These are phyloP conservation scores for Oligia strigilis DNA, from an alignment of 2,888 invertebrate genomes.

Conservation along the genomic window DNA sequence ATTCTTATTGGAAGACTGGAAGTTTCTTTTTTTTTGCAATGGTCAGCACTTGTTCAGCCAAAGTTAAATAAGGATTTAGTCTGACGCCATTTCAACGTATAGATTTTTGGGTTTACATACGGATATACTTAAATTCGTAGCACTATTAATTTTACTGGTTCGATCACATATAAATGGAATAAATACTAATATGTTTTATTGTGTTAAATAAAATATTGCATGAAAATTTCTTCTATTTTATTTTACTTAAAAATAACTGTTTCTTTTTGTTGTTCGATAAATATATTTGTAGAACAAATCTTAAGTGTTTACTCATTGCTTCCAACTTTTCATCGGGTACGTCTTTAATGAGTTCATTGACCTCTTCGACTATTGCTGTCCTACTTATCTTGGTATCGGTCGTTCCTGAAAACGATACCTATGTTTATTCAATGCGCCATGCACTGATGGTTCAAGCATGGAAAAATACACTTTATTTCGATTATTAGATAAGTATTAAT, in stretches of 20 bases:
- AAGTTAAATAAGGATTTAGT: constrained; percentile 9
- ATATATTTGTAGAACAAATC: constrained; percentile 27
- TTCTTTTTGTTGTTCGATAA: constrained; percentile 17
- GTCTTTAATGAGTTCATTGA: constrained; percentile 22
- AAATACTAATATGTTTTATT: background rate
- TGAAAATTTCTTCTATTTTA: constrained; percentile 3
- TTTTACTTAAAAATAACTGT: constrained; percentile 20
- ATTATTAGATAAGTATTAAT: background rate
- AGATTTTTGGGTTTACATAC: background rate
- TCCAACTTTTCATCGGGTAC: constrained; percentile 31
- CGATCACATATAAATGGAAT: background rate
- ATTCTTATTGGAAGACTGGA: background rate
- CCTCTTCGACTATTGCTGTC: constrained; percentile 13
- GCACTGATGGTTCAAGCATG: background rate
- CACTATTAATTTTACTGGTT: background rate
- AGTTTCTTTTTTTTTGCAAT: constrained; percentile 10
- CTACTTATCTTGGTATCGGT: constrained; percentile 16
- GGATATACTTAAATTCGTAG: background rate
- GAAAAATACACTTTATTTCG: background rate
- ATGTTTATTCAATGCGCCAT: background rate
- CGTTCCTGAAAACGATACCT: constrained; percentile 30
- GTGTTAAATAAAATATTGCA: constrained; percentile 6
- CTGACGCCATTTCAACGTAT: background rate
- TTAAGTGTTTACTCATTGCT: constrained; percentile 32
- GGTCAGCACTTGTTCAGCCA: constrained; percentile 15